Conservation (phyloP, 2,113 vertebrate species). For the Chionis minor region DNA sequence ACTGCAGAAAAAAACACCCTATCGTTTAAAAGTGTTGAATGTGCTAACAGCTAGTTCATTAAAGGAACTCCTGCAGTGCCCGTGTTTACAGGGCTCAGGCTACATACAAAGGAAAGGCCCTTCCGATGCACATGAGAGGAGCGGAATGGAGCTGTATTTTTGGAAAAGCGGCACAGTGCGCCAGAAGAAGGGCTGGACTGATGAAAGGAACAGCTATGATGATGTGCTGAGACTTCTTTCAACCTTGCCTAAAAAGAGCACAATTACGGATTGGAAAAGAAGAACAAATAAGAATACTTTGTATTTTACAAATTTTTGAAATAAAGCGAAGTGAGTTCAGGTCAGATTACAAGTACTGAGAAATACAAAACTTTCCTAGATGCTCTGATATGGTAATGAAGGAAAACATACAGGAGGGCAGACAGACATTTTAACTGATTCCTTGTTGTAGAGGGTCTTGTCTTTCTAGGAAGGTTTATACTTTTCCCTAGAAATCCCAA, state of each 20-base stretch:
- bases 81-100: constrained; percentile 26
- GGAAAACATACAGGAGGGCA: not conserved
- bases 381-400: not conserved
- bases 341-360: not conserved
- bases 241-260: not conserved
- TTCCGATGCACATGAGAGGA: not conserved
- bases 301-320: not conserved
- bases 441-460: not conserved
- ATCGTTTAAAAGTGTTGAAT: constrained; percentile 5
- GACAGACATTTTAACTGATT: not conserved
- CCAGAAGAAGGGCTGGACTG: constrained; percentile 6
- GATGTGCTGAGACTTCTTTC: not conserved
- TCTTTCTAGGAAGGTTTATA: not conserved
- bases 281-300: not conserved
- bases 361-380: not conserved
- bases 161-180: not conserved
- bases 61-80: constrained; percentile 9
- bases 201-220: constrained; percentile 17
- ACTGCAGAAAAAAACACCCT: constrained; percentile 2
- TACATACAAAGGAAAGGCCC: not conserved
- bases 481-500: not conserved
- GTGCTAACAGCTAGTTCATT: constrained; percentile 59
- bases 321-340: not conserved
- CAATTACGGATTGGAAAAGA: not conserved
- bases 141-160: not conserved